phyloP scores from a whole-genome alignment of 2,113 vertebrate genomes.

The Planiliza haematocheilus region DNA sequence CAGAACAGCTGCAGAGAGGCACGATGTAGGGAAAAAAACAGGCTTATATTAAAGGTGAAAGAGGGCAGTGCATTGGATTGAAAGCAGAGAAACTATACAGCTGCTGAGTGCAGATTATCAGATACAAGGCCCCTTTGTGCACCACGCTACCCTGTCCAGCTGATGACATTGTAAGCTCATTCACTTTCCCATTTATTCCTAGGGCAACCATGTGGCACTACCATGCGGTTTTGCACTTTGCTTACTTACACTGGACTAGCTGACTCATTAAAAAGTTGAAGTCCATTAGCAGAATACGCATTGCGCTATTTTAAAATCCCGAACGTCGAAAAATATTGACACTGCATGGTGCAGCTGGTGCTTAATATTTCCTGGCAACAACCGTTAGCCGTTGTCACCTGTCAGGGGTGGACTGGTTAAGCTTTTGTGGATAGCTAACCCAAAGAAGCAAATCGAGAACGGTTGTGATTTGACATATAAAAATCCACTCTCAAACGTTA shows the following conservation, averaged over 20 bases:
- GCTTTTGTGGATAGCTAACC: neutral
- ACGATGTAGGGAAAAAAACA: conserved; percentile 1
- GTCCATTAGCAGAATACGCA: conserved; percentile 78
- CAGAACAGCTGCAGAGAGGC: neutral
- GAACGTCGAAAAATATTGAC: conserved; percentile 60
- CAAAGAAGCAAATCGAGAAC: neutral
- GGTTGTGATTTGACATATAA: neutral
- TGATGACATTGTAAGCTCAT: conserved; percentile 14
- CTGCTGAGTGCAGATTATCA: conserved; percentile 10
- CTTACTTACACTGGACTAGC: conserved; percentile 35
- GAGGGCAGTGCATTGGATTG: neutral
- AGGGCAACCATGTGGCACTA: conserved; percentile 16
- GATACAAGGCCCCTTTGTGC: conserved; percentile 29
- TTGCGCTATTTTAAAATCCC: conserved; percentile 72
- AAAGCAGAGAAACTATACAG: neutral
- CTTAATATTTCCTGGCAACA: conserved; percentile 10
- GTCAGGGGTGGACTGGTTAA: neutral
- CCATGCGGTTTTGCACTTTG: conserved; percentile 35
- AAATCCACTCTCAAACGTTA: neutral
- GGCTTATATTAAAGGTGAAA: neutral
- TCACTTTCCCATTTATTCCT: conserved; percentile 1
- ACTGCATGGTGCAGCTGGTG: neutral
- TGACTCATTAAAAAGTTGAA: conserved; percentile 73
- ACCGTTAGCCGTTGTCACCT: conserved; percentile 13
- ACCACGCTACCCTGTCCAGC: conserved; percentile 4